Base-by-base conservation (phyloP, 2,797 vertebrate genomes). In the Artibeus jamaicensis region DNA sequence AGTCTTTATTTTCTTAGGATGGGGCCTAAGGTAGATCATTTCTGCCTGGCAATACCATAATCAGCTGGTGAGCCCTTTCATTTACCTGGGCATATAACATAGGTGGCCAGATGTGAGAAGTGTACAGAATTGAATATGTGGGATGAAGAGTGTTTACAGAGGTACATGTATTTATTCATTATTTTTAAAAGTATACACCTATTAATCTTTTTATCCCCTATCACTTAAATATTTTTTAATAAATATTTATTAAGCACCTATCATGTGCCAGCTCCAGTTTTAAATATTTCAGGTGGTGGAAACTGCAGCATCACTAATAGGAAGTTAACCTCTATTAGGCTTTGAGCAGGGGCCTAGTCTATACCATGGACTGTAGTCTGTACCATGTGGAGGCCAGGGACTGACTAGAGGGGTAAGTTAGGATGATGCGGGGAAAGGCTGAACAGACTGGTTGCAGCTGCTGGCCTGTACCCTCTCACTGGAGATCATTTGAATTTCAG, bases 111-210 rank as follows among this genome's bases (percentile, higher is more conserved):
- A 11, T 0, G 18, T 8, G 46, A 73, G 92, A 46, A 44, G 14
- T 24, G 3, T 2, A 1, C 3, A 15, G 50, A 26, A 14, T 8
- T 24, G 53, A 39, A 42, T 32, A 29, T 0, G 0, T 0, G 3
- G 11, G 67, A 26, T 5, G 2, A 0, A 4, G 65, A 3, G 5
- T 29, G n/a, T 62, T 57, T 48, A 67, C 74, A 14, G 55, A n/a
- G 22, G 34, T 0, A 3, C 11, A 4, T 0, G 16, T 34, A 9
- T 46, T 15, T 53, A 3, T 12, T n/a, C 10, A 11, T 21, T 29
- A 21, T n/a, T 26, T 21, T 67, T 24, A 11, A 62, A 76, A 9
- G n/a, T 22, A n/a, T 1, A 26, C 0, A 29, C 32, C 44, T 9
- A 0, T 29, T 15, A 11, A 1, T 19, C 9, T 34, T 10, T 46